phyloP scores from a whole-genome alignment of 2,888 invertebrate genomes.

The Peribatodes rhomboidaria region DNA sequence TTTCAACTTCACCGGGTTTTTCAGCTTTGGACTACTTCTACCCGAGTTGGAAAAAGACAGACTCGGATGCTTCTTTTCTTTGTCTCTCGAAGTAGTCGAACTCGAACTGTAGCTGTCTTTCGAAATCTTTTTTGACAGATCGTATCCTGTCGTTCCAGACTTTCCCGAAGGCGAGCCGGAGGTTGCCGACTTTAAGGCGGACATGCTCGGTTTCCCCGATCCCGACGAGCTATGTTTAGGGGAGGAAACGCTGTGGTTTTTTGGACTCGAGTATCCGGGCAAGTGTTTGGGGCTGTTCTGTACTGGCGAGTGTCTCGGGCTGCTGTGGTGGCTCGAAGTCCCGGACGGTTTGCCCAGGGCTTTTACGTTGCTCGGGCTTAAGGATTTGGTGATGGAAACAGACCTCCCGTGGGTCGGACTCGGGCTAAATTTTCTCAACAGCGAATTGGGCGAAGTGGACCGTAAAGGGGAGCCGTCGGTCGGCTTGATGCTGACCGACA shows the following conservation, averaged over 20 bases:
- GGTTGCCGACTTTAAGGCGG: constrained; percentile 93
- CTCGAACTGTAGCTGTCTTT: constrained; percentile 79
- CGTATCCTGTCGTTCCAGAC: constrained; percentile 84
- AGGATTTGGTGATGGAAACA: constrained; percentile 88
- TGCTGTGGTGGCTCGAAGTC: constrained; percentile 86
- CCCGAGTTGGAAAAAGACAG: constrained; percentile 84
- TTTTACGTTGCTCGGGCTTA: constrained; percentile 80
- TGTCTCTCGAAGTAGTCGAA: constrained; percentile 79
- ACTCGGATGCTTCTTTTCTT: constrained; percentile 85
- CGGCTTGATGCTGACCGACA: constrained; percentile 91
- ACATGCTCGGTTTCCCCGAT: constrained; percentile 96
- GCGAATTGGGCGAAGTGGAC: constrained; percentile 89
- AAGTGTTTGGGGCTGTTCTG: constrained; percentile 92
- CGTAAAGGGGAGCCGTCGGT: constrained; percentile 88
- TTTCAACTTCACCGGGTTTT: constrained; percentile 90
- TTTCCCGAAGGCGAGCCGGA: constrained; percentile 90
- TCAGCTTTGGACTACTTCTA: constrained; percentile 89
- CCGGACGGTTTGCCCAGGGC: constrained; percentile 80
- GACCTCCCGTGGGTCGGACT: constrained; percentile 90
- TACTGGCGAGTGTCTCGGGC: constrained; percentile 92
- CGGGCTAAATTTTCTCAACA: constrained; percentile 89
- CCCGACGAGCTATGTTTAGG: constrained; percentile 92
- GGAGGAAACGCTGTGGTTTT: constrained; percentile 92
- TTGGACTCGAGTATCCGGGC: constrained; percentile 90
- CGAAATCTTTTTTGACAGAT: constrained; percentile 84